Conservation (phyloP, 1,140 invertebrate species). For the Drosophila saltans region DNA sequence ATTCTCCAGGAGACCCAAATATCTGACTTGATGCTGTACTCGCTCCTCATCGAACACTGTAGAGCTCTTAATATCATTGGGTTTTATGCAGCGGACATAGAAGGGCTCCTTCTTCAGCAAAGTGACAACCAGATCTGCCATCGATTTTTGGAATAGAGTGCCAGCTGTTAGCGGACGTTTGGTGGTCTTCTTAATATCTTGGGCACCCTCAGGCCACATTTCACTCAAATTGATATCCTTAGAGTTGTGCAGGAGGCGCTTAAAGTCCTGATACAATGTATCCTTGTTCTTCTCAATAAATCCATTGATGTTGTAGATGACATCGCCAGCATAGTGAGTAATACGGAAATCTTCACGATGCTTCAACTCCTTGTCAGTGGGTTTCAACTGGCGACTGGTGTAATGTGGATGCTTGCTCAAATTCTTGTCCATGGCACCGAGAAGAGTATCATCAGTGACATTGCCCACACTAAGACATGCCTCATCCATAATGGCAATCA, state of each 20-base stretch:
- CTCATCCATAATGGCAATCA: constrained; percentile 97
- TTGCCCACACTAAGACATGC: constrained; percentile 97
- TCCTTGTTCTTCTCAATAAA: constrained; percentile 99
- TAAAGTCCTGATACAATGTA: constrained; percentile 97
- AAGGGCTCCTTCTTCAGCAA: constrained; percentile 96
- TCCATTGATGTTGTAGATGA: constrained; percentile 94
- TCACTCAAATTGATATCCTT: constrained; percentile 89
- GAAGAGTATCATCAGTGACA: constrained; percentile 94
- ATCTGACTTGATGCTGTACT: constrained; percentile 95
- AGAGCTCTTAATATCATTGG: constrained; percentile 96
- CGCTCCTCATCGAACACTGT: constrained; percentile 87
- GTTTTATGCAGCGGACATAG: constrained; percentile 98
- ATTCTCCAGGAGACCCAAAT: constrained; percentile 96
- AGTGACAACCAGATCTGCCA: constrained; percentile 94
- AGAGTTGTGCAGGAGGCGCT: constrained; percentile 93
- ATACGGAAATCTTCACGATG: constrained; percentile 94
- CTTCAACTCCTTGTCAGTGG: constrained; percentile 91
- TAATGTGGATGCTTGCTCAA: constrained; percentile 95
- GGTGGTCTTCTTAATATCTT: constrained; percentile 96
- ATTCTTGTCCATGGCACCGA: constrained; percentile 97
- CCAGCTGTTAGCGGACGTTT: constrained; percentile 96
- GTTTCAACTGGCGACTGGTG: constrained; percentile 92
- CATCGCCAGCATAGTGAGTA: constrained; percentile 97
- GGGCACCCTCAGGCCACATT: constrained; percentile 98
- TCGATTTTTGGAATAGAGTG: constrained; percentile 97